These are phyloP conservation scores for Aythya baeri DNA, from an alignment of 2,113 vertebrate genomes.

Conservation along the genomic window DNA sequence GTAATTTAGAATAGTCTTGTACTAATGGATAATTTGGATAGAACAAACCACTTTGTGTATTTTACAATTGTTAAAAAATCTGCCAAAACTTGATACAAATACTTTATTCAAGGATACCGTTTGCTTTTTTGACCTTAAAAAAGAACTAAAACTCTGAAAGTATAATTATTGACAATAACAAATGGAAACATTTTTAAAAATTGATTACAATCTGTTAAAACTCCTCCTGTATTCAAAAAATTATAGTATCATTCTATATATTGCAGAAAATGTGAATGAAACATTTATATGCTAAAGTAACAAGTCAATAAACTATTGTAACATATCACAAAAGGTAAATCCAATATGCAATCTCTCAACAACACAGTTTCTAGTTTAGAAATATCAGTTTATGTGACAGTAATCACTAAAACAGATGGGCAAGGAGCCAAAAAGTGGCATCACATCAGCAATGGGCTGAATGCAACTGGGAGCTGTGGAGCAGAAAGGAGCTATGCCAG, in stretches of 20 bases:
- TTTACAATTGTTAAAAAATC: background rate
- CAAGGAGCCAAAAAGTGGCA: slow-evolving; percentile 60
- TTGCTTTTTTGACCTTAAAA: background rate
- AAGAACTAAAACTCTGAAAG: background rate
- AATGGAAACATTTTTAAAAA: background rate
- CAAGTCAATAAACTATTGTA: background rate
- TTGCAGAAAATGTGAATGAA: background rate
- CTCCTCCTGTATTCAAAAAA: background rate
- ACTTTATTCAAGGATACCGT: background rate
- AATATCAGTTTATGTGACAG: slow-evolving; percentile 67
- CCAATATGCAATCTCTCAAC: background rate
- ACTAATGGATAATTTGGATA: slow-evolving; percentile 40
- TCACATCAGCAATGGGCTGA: slow-evolving; percentile 42
- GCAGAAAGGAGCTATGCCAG: slow-evolving; percentile 68
- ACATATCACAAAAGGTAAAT: background rate
- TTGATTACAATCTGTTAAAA: background rate
- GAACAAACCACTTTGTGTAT: background rate
- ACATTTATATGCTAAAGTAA: background rate
- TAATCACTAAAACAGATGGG: slow-evolving; percentile 75
- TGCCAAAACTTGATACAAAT: slow-evolving; percentile 16
- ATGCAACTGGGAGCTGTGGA: slow-evolving; percentile 56
- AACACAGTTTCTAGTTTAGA: slow-evolving; percentile 32
- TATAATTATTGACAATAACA: background rate
- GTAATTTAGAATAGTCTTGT: slow-evolving; percentile 10
- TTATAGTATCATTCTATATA: background rate